Percentiles rank a stretch among this genome's conserved stretches.
These are phyloP conservation scores for Junonia oenone DNA, from an alignment of 2,888 invertebrate species.

Conservation along the genomic window DNA sequence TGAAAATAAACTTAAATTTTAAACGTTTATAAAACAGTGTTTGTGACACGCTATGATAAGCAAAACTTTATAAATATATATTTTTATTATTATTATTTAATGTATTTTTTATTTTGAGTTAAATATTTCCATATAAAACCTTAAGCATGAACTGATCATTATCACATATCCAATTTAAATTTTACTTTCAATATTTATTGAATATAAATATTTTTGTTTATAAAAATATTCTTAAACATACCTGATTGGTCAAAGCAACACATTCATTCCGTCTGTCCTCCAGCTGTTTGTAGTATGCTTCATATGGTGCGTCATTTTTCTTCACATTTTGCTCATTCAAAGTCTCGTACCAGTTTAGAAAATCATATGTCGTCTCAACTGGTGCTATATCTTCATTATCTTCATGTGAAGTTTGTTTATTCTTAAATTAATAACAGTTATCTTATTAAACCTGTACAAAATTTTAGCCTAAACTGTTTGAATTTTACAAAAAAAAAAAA, in stretches of 20 bases:
- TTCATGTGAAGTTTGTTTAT: background rate
- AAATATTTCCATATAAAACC: too few species aligned
- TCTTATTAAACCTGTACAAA: background rate
- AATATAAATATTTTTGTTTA: background rate
- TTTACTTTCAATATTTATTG: too few species aligned
- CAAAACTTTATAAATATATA: too few species aligned
- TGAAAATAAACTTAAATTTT: too few species aligned
- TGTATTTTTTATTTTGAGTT: too few species aligned
- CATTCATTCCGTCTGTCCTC: conserved; percentile 84
- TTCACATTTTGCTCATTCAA: conserved; percentile 85
- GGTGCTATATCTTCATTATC: conserved; percentile 36
- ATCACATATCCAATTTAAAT: too few species aligned
- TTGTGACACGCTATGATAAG: too few species aligned
- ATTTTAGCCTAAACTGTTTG: too few species aligned
- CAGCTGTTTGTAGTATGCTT: conserved; percentile 85
- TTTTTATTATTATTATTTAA: too few species aligned
- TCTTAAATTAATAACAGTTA: conserved; percentile 14
- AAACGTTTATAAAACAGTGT: too few species aligned
- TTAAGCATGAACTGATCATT: too few species aligned
- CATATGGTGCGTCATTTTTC: conserved; percentile 84
- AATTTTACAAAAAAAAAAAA: too few species aligned
- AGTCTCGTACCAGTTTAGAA: conserved; percentile 87
- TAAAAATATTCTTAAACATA: conserved; percentile 41
- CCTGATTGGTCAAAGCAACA: conserved; percentile 82
- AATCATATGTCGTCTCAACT: conserved; percentile 83